phyloP scores from a whole-genome alignment of 2,797 vertebrate genomes.

The Pempheris klunzingeri region DNA sequence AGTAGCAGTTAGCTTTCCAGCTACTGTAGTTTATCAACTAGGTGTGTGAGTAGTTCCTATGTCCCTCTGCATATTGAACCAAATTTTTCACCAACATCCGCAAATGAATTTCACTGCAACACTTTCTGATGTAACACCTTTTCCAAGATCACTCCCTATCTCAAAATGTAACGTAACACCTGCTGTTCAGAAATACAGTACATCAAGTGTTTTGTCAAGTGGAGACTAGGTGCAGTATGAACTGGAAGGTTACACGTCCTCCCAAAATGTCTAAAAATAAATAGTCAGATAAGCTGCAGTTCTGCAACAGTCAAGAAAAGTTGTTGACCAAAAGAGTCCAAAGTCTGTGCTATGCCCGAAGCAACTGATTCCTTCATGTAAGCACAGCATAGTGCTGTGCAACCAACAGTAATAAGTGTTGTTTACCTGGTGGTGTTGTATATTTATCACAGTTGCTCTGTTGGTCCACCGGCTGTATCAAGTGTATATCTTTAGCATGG shows the following conservation, averaged over 20 bases:
- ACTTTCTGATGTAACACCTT: neutral
- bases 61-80: too few relatives aligned
- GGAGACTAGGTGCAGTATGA: neutral
- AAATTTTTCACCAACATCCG: neutral
- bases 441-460: neutral
- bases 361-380: neutral
- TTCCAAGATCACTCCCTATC: neutral
- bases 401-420: conserved; percentile 28
- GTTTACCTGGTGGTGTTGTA: conserved; percentile 18
- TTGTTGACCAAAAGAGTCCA: neutral
- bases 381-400: conserved; percentile 5
- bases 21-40: neutral
- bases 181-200: neutral
- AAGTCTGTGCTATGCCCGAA: too few relatives aligned
- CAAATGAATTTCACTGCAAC: neutral
- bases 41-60: neutral
- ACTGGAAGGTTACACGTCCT: neutral
- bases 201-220: neutral
- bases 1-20: too few relatives aligned
- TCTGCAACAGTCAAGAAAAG: conserved; percentile 15
- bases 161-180: neutral
- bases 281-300: conserved; percentile 3
- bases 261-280: neutral
- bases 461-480: neutral
- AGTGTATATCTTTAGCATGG: neutral